Evolutionary conservation across 2,113 vertebrate genomes (phyloP), one percentile per base, ranked within the genome.

Genomic region (Puma concolor): DNA sequence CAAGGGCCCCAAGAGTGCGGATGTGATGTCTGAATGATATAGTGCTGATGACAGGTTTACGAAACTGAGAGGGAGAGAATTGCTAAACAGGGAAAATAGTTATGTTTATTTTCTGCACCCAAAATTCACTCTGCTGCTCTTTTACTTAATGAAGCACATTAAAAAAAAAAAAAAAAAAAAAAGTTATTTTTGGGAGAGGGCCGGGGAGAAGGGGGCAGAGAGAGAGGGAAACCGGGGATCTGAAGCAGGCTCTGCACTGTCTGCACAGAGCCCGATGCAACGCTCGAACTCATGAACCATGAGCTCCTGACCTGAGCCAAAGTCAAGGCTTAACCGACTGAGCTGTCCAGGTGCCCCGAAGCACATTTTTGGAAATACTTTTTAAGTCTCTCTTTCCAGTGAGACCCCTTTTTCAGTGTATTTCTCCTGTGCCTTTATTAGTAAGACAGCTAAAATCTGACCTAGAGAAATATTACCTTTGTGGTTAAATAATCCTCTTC

Each of bases 281-380:
- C 7, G 8, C 21, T 60, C 7, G 21, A 25, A 60, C 21, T 60
- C 57, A 60, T 2, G 21, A 60, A 60, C 21, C 21, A 60, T 60
- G 57, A 60, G 57, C 57, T 60, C 57, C 21, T 60, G 57, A 60
- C 57, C 19, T 21, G 57, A 60, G 57, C 21, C 57, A 23, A 23
- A 60, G 57, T 23, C 57, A 6, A 23, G 57, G 57, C 57, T 60
- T 60, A 60, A 60, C 57, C 19, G 7, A 60, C 57, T 60, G 57
- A 60, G 57, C 21, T 23, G 57, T 8, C 21, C 57, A 60, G 57
- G 57, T 60, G 2, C 57, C 57, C 57, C 11, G 16, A 85, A 87
- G 41, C 14, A 19, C 21, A 8, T 54, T 85, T 96, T 90, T 81
- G n/a, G 79, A 95, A 88, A 95, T n/a, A 82, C 23, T 76, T 88